Evolutionary conservation across 2,797 vertebrate species (phyloP).

Genomic region (Poeciliopsis infans): DNA sequence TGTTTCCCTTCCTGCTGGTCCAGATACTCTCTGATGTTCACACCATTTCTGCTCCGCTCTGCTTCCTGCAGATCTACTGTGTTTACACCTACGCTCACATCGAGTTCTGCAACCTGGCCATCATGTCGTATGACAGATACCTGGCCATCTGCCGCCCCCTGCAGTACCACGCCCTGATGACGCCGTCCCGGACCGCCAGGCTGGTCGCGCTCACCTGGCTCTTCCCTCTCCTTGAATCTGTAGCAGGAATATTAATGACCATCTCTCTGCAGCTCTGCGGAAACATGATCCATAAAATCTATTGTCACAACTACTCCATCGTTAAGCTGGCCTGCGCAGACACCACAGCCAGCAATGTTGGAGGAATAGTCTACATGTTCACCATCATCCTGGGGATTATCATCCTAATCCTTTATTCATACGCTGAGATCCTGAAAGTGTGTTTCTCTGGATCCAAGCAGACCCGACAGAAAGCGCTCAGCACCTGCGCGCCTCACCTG

Average conservation of each 20-base stretch:
- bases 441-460: slow-evolving; percentile 33
- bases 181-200: slow-evolving; percentile 16
- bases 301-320: slow-evolving; percentile 6
- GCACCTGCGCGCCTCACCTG: slow-evolving; percentile 56
- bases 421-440: slow-evolving; percentile 40
- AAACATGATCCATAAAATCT: slow-evolving; percentile 9
- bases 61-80: slow-evolving; percentile 56
- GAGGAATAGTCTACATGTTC: slow-evolving; percentile 7
- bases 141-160: slow-evolving; percentile 52
- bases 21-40: too few species aligned
- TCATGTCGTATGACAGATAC: slow-evolving; percentile 74
- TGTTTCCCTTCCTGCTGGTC: too few species aligned
- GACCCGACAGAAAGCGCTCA: slow-evolving; percentile 45
- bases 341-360: slow-evolving; percentile 1
- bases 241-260: neutral
- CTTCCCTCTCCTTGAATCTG: neutral
- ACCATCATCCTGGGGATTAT: slow-evolving; percentile 38
- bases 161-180: slow-evolving; percentile 53
- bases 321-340: slow-evolving; percentile 18
- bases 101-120: slow-evolving; percentile 57
- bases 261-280: slow-evolving; percentile 1
- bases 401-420: slow-evolving; percentile 48
- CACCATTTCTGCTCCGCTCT: too few species aligned
- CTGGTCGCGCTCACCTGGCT: slow-evolving; percentile 35
- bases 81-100: slow-evolving; percentile 53